These are phyloP conservation scores for Melitaea cinxia DNA, from an alignment of 1,140 invertebrate species.

Conservation along the genomic window DNA sequence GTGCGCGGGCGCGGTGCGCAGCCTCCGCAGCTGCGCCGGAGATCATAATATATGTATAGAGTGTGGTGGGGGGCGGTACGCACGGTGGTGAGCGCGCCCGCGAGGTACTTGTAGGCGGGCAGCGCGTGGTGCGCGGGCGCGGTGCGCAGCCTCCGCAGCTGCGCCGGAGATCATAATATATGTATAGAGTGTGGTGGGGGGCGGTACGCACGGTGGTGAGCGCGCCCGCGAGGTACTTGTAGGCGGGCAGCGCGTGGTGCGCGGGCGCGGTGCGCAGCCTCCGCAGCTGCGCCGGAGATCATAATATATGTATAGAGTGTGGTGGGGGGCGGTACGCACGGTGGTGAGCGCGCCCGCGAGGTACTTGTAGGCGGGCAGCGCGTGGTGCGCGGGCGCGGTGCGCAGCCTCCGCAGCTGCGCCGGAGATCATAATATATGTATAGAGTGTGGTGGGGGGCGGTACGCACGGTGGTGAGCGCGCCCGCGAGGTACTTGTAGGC, in stretches of 20 bases:
- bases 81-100: constrained; percentile 83
- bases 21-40: too few species aligned
- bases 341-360: constrained; percentile 84
- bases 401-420: constrained; percentile 86
- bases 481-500: constrained; percentile 85
- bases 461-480: constrained; percentile 77
- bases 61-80: background rate
- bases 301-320: too few species aligned
- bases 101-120: constrained; percentile 84
- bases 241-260: too few species aligned
- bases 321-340: background rate
- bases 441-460: too few species aligned
- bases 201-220: too few species aligned
- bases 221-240: too few species aligned
- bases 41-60: too few species aligned
- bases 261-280: too few species aligned
- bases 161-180: too few species aligned
- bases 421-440: constrained; percentile 41
- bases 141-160: constrained; percentile 84
- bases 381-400: constrained; percentile 60
- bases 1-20: too few species aligned
- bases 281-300: too few species aligned
- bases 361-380: constrained; percentile 83
- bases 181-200: too few species aligned
- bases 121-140: constrained; percentile 62